Evolutionary conservation across 2,888 invertebrate species (phyloP), one percentile per base, ranked within the genome.

Genomic region (Dione juno): DNA sequence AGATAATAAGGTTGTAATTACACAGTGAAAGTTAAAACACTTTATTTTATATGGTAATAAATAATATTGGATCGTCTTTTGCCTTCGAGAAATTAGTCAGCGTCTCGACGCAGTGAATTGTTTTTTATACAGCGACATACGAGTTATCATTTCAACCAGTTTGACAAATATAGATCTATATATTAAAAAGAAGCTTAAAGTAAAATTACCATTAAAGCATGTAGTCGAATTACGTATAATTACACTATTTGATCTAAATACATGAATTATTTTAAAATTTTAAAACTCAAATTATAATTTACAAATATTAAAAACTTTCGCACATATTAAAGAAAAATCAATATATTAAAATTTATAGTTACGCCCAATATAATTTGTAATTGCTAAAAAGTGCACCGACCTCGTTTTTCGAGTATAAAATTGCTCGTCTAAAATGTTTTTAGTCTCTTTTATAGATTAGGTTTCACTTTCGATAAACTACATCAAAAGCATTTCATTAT

Each of bases 31-130:
- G 71, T 73, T 72, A 66, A 76, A 77, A 78, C 76, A 78, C 78
- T 82, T 81, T 78, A 83, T 86, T 87, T 85, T 85, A 88, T 89
- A 89, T 81, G 86, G 89, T 81, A 88, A 90, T 90, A 92, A 92
- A 92, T 91, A 90, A 91, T 90, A 90, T 89, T 90, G 90, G 89
- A 86, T 88, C 88, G 85, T 88, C 88, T 83, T 81, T 84, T 89
- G 87, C 91, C 91, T 92, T 92, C 89, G 86, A 79, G 84, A 87
- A 88, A 88, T 91, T 91, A 92, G 90, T 92, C 90, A 90, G 80
- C 81, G 83, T 83, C 83, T 81, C 79, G 80, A 64, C 78, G 80
- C 77, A 78, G 79, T 84, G 82, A 80, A 81, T 82, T 76, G 77
- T 78, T 75, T 75, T 81, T 77, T 77, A 77, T 77, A 71, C 73